Conservation (phyloP, 1,140 invertebrate genomes). For the Megathymus violae region DNA sequence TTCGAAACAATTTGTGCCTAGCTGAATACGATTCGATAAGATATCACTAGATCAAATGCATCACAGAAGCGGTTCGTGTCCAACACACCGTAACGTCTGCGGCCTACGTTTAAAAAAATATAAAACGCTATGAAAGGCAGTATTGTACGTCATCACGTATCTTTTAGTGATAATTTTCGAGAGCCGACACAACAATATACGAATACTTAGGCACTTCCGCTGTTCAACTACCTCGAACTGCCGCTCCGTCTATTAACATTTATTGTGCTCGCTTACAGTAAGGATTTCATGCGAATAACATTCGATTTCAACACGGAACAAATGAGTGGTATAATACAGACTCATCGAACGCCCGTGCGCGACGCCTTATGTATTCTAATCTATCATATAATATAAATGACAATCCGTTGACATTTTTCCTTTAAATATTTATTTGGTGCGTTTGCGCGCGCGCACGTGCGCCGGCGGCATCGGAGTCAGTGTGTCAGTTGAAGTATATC, state of each 20-base stretch:
- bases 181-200: too few relatives aligned
- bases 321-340: too few relatives aligned
- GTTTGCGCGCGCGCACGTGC: slow-evolving; percentile 15
- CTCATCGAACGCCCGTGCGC: not conserved
- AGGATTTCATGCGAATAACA: slow-evolving; percentile 47
- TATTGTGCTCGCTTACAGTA: slow-evolving; percentile 56
- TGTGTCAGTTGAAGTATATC: slow-evolving; percentile 19
- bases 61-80: slow-evolving; percentile 79
- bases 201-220: slow-evolving; percentile 74
- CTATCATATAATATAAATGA: slow-evolving; percentile 15
- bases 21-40: slow-evolving; percentile 56
- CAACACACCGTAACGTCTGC: slow-evolving; percentile 55
- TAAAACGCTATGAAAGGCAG: slow-evolving; percentile 78
- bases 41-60: slow-evolving; percentile 76
- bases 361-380: not conserved
- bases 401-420: not conserved
- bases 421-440: not conserved
- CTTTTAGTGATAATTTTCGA: too few relatives aligned
- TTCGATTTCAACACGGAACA: slow-evolving; percentile 49
- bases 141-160: slow-evolving; percentile 61
- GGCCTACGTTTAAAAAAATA: slow-evolving; percentile 74
- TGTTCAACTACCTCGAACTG: too few relatives aligned
- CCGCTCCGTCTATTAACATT: slow-evolving; percentile 45
- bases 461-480: not conserved
- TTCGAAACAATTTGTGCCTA: slow-evolving; percentile 55